Evolutionary conservation across 2,888 invertebrate species (phyloP).

Genomic region (Noctuana brunneofusca): DNA sequence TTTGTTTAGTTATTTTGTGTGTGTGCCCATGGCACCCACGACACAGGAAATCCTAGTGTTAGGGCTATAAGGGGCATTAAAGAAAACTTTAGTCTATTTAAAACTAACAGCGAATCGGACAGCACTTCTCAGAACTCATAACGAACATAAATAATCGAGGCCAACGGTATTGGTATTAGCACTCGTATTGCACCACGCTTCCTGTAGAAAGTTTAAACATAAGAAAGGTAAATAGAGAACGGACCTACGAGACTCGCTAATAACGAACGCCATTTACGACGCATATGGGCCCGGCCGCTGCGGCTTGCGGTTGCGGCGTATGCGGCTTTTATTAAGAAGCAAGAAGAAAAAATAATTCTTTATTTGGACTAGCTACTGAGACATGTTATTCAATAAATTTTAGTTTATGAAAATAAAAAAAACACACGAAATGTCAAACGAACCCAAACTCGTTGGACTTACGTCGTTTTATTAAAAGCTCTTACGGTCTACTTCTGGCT

Average conservation of each 20-base stretch:
- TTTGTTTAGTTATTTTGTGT: too few species aligned
- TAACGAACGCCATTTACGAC: constrained; percentile 61
- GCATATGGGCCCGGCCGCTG: background rate
- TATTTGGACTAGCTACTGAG: too few species aligned
- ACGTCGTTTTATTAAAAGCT: too few species aligned
- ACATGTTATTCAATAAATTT: too few species aligned
- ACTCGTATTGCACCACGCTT: constrained; percentile 53
- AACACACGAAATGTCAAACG: too few species aligned
- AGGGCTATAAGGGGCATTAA: background rate
- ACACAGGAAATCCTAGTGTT: too few species aligned
- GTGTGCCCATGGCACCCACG: too few species aligned
- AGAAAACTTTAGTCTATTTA: background rate
- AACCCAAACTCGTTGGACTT: too few species aligned
- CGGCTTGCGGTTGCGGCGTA: constrained; percentile 4
- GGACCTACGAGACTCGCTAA: constrained; percentile 52
- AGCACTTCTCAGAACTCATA: constrained; percentile 21
- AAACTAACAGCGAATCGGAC: background rate
- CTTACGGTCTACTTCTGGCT: too few species aligned
- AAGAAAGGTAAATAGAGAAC: constrained; percentile 47
- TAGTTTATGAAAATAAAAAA: too few species aligned
- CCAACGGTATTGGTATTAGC: constrained; percentile 72
- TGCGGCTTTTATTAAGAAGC: background rate
- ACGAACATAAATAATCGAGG: constrained; percentile 50
- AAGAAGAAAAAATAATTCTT: too few species aligned
- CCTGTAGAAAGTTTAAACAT: constrained; percentile 72